These are phyloP conservation scores for Setipinna tenuifilis DNA, from an alignment of 2,797 vertebrate species.

Conservation along the genomic window DNA sequence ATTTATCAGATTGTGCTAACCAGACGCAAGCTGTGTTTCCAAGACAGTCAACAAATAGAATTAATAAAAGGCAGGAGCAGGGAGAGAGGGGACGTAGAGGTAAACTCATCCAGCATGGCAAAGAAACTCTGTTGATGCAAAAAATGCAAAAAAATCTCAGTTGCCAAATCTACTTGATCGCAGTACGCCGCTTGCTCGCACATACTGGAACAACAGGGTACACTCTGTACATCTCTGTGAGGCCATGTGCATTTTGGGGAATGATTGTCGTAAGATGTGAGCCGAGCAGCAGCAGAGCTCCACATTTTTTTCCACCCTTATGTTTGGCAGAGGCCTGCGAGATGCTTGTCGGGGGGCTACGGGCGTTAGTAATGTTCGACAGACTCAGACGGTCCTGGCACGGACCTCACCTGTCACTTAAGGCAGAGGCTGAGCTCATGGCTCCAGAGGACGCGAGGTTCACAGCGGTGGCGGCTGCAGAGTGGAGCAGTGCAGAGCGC, in stretches of 20 bases:
- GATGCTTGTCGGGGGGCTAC: background rate
- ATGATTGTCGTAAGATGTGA: background rate
- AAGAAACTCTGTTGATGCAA: background rate
- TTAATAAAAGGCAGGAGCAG: background rate
- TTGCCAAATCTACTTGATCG: background rate
- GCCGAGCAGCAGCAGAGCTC: background rate
- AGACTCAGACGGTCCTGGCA: slow-evolving; percentile 30
- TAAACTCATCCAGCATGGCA: background rate
- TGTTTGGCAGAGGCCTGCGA: background rate
- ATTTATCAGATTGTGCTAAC: background rate
- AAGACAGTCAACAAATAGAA: background rate
- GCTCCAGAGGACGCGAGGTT: slow-evolving; percentile 17
- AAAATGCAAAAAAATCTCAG: background rate
- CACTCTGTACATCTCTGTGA: background rate
- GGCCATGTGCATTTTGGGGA: background rate
- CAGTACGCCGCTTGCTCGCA: background rate
- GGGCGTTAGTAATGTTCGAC: slow-evolving; percentile 10
- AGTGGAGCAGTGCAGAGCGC: slow-evolving; percentile 26
- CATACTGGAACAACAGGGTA: background rate
- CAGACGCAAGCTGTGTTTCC: background rate
- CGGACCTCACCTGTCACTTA: slow-evolving; percentile 27
- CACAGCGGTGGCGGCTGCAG: background rate
- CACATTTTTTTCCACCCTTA: background rate
- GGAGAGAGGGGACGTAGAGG: background rate
- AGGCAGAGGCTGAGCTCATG: slow-evolving; percentile 29